phyloP scores from a whole-genome alignment of 2,797 vertebrate genomes.

The Acridotheres tristis region DNA sequence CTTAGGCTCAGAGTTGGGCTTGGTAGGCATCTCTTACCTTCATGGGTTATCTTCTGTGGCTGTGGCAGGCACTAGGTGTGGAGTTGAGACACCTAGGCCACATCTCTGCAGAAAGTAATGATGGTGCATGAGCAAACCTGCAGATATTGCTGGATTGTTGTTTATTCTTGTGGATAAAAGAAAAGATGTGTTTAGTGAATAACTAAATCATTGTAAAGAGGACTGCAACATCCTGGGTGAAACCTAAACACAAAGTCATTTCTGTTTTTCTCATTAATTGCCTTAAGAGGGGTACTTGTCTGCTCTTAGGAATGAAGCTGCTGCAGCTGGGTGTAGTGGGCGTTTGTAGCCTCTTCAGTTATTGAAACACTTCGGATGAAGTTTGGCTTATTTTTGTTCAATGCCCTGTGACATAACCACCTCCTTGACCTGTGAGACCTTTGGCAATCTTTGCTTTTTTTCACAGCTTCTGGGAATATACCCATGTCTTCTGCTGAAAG shows the following conservation, averaged over 20 bases:
- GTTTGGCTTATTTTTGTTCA: not conserved
- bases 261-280: not conserved
- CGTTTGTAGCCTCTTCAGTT: not conserved
- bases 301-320: not conserved
- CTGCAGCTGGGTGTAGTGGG: not conserved
- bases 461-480: not conserved
- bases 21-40: not conserved
- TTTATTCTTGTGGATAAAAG: not conserved
- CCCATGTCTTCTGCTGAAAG: not conserved
- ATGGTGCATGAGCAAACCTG: not conserved
- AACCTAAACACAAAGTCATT: not conserved
- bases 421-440: not conserved
- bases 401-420: not conserved
- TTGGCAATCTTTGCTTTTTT: not conserved
- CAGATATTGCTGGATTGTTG: not conserved
- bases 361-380: not conserved
- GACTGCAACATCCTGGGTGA: fast-evolving
- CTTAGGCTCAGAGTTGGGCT: not conserved
- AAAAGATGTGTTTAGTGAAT: fast-evolving
- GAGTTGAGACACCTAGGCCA: not conserved
- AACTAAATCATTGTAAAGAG: not conserved
- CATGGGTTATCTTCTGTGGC: not conserved
- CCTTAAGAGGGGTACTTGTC: not conserved
- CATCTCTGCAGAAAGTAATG: not conserved
- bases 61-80: not conserved